phyloP scores from a whole-genome alignment of 2,888 invertebrate species.

The Trichogramma evanescens region DNA sequence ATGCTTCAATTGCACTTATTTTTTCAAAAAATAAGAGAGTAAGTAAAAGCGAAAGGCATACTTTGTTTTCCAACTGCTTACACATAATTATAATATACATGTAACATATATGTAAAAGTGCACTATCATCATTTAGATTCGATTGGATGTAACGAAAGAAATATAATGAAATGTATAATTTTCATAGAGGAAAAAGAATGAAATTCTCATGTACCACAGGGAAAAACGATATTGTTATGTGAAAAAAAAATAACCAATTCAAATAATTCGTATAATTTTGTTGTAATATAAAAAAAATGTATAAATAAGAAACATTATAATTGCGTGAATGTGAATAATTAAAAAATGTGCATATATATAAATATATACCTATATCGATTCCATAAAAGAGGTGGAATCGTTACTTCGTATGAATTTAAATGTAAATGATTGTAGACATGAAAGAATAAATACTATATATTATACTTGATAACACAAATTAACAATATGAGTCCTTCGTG shows the following conservation, averaged over 20 bases:
- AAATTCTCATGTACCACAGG: neutral
- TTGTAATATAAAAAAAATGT: too few relatives aligned
- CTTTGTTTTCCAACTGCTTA: conserved; percentile 7
- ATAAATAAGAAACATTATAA: too few relatives aligned
- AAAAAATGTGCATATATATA: too few relatives aligned
- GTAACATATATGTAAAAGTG: conserved; percentile 14
- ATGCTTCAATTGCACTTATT: conserved; percentile 17
- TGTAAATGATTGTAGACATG: too few relatives aligned
- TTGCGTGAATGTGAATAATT: too few relatives aligned
- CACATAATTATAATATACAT: conserved; percentile 6
- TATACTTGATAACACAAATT: neutral
- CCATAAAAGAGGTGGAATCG: too few relatives aligned
- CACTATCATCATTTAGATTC: conserved; percentile 22
- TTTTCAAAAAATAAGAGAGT: conserved; percentile 12
- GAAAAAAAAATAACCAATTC: too few relatives aligned
- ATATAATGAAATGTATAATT: conserved; percentile 3
- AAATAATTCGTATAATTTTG: too few relatives aligned
- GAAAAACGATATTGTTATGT: too few relatives aligned
- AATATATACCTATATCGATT: too few relatives aligned
- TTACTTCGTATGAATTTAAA: too few relatives aligned
- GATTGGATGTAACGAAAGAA: conserved; percentile 23
- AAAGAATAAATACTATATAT: too few relatives aligned
- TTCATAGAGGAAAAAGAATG: neutral
- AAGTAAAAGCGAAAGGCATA: neutral
- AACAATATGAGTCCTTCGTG: conserved; percentile 12